Base-by-base conservation (phyloP, 1,140 invertebrate genomes). In the Neodiprion pinetum region DNA sequence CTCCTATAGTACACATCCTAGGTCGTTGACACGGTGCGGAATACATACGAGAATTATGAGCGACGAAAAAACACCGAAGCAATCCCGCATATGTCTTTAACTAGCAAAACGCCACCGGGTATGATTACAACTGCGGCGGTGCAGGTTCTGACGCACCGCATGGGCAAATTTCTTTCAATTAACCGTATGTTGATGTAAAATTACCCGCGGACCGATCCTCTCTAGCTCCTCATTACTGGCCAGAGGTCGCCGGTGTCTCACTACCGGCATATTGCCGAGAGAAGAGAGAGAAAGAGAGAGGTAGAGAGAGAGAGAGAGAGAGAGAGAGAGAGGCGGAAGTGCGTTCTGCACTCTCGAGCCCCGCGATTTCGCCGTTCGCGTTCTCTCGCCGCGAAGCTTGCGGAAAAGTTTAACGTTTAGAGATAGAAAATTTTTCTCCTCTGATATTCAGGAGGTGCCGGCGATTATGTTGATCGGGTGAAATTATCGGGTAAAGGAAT, bases 301-400 rank as follows among this genome's bases (percentile, higher is more conserved):
- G 17, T 21, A 77, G 75, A 74, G 67, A 73, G 74, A 74, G 67
- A 73, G 28, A 77, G 75, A 74, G 67, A 73, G 74, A 74, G 67
- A 73, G 28, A 49, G 73, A 77, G 75, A 74, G 67, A 73, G 74
- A 74, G 67, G 50, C n/a, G 53, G 73, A 23, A 48, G 53, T 61
- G 53, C n/a, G 53, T 61, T 61, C n/a, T 40, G 28, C 28, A 40
- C 28, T 40, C 28, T 40, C 28, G 28, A 40, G 28, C 28, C 28
- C 2, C 4, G 28, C 28, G 28, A 40, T 40, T 40, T 40, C 28
- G 28, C 28, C 28, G 28, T 3, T 40, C 28, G 28, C 28, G 28
- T 40, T 40, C 28, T 40, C 28, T 40, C 28, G 28, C 28, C 28
- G 5, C 28, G 5, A 40, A 40, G 2, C 28, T 40, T 5, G 28